These are phyloP conservation scores for Pardosa pseudoannulata DNA, from an alignment of 2,888 invertebrate genomes.

Conservation along the genomic window DNA sequence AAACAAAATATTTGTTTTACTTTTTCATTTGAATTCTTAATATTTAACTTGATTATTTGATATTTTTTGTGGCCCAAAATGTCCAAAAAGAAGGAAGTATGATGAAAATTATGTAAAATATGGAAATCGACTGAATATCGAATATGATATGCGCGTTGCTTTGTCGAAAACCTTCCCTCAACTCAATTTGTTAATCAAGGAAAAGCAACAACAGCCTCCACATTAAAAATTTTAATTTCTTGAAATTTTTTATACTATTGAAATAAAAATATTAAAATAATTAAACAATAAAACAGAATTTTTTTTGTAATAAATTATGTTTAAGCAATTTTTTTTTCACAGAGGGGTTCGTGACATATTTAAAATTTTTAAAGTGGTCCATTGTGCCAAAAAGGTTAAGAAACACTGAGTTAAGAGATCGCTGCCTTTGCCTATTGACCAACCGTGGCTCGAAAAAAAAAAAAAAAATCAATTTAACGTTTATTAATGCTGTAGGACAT, in stretches of 20 bases:
- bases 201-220: conserved; percentile 51
- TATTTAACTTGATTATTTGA: no score
- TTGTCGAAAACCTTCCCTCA: conserved; percentile 48
- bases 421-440: no score
- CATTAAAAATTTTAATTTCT: conserved; percentile 51
- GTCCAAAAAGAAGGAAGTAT: no score
- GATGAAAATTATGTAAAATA: no score
- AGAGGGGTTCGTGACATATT: no score
- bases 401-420: no score
- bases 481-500: no score
- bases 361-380: conserved; percentile 54
- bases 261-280: neutral
- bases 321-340: conserved; percentile 36
- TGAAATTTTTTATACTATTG: conserved; percentile 33
- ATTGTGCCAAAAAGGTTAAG: conserved; percentile 59
- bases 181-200: conserved; percentile 48
- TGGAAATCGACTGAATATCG: conserved; percentile 40
- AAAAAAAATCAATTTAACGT: no score
- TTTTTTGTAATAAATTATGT: conserved; percentile 1
- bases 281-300: neutral
- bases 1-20: no score
- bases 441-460: no score
- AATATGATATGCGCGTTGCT: conserved; percentile 46
- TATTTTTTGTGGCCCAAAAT: no score
- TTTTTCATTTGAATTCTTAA: no score